Base-by-base conservation (phyloP, 1,140 invertebrate species). In the Habropoda laboriosa region DNA sequence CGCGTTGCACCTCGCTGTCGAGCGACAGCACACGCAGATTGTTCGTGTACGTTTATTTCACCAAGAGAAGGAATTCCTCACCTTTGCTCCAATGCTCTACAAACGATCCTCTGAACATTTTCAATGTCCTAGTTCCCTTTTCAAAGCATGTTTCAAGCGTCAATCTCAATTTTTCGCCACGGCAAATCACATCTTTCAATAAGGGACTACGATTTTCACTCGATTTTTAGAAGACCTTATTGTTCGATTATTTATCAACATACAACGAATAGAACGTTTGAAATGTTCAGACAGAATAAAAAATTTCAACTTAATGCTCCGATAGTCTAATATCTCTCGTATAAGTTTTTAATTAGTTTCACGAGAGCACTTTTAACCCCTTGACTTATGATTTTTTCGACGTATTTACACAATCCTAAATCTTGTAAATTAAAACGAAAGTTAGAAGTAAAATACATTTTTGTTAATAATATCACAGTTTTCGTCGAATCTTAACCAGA, bases 21-120 rank as follows among this genome's bases (percentile, higher is more conserved):
- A 99, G 93, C 93, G 98, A 55, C 98, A 99, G 87, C 98, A 99
- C 92, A 97, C 97, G 16, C 98, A 99, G 92, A 99, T 99, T 84
- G 98, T 99, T 51, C 94, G 97, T 91, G 95, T 96, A 93, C 91
- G 92, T 90, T 70, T 30, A 18, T 63, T 74, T 55, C 45, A 40
- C 8, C 27, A 2, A n/a, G 51, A 51, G 51, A 49, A 61, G 30
- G 40, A 57, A 30, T 60, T 57, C 32, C 32, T 61, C 72, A 40
- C 47, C 27, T 61, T 42, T 35, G 71, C 38, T 35, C 13, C 55
- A 12, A 58, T 60, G 13, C 30, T 72, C 16, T 8, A 12, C 71
- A 63, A 74, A 74, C 42, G 30, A 61, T 38, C 24, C 55, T 32
- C 6, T 27, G 38, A 49, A 49, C 32, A 49, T 49, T 49, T 32